Evolutionary conservation across 2,888 invertebrate genomes (phyloP).

Genomic region (Luffia ferchaultella): DNA sequence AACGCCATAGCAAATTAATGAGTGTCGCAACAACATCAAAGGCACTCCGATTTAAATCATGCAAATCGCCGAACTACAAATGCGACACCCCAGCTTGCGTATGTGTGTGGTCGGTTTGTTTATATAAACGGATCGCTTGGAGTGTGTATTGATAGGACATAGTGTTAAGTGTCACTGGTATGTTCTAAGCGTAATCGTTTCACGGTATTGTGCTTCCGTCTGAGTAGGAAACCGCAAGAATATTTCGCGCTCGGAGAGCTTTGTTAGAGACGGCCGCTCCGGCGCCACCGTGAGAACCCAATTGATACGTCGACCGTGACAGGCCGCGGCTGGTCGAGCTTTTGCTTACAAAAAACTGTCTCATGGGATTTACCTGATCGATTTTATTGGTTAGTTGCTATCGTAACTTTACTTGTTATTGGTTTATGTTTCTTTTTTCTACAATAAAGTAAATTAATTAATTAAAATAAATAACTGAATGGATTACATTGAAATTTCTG

Average conservation of each 20-base stretch:
- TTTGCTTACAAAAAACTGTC: neutral
- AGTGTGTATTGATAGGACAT: too few species aligned
- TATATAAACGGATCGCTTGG: too few species aligned
- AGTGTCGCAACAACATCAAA: neutral
- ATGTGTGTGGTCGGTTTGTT: too few species aligned
- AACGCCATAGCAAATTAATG: neutral
- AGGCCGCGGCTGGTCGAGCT: neutral
- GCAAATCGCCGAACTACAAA: too few species aligned
- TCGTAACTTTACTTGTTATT: neutral
- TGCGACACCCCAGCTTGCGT: too few species aligned
- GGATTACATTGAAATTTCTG: too few species aligned
- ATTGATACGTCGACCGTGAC: neutral
- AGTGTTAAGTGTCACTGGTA: too few species aligned
- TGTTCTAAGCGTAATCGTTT: neutral
- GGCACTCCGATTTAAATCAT: neutral
- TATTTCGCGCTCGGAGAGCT: conserved; percentile 16
- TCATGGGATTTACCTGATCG: neutral
- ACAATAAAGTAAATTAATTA: too few species aligned
- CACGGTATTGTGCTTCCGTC: conserved; percentile 28
- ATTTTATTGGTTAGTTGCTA: neutral
- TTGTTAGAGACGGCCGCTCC: neutral
- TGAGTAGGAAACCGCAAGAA: conserved; percentile 34
- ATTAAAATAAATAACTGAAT: too few species aligned
- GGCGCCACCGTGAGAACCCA: neutral
- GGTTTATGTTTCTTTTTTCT: too few species aligned